Base-by-base conservation (phyloP, 2,888 invertebrate species). In the Enchytraeus crypticus region DNA sequence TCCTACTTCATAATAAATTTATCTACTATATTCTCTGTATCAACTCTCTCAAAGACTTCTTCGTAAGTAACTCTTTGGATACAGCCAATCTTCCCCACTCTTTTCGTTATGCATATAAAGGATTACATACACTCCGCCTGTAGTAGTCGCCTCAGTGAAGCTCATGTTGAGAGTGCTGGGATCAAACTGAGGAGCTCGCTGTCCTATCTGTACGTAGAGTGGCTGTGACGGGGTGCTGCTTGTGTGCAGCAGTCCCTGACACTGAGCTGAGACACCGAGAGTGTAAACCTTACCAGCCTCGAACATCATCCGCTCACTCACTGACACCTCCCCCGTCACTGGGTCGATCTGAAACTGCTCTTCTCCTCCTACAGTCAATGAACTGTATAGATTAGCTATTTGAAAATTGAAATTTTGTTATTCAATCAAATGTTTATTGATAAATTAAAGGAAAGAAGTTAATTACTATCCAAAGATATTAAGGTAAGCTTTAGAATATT, bases 191-290 rank as follows among this genome's bases (percentile, higher is more conserved):
- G 69, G 69, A 2, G 34, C 33, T 45, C 27, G 26, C 11, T 33
- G 45, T 11, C 63, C 67, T 0, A 64, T 64, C 33, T 59, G 45
- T 23, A 69, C 58, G 29, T 34, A 43, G 26, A 68, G 30, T 11
- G 60, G 55, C 51, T 69, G 67, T 1, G 67, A 46, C 23, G 63
- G 64, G 2, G 67, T 67, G n/a, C 33, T 5, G 5, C 18, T 33
- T n/a, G 34, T 33, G 30, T 11, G 33, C n/a, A 53, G 57, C 27
- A 56, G 47, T 11, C 62, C 65, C 2, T 53, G 33, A 33, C 59
- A 51, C 53, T 56, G 64, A n/a, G 69, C 69, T 23, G 67, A 66
- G 11, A 68, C 51, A 18, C 64, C 59, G 38, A 69, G 53, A 2
- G 38, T 43, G 56, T 63, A 68, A 23, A 45, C 32, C 4, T 29